A percentile compares a stretch with the other conserved stretches of the same genome.
Conservation (phyloP, 92 coral and sea anemone species). For the Phenganax subtilis region DNA sequence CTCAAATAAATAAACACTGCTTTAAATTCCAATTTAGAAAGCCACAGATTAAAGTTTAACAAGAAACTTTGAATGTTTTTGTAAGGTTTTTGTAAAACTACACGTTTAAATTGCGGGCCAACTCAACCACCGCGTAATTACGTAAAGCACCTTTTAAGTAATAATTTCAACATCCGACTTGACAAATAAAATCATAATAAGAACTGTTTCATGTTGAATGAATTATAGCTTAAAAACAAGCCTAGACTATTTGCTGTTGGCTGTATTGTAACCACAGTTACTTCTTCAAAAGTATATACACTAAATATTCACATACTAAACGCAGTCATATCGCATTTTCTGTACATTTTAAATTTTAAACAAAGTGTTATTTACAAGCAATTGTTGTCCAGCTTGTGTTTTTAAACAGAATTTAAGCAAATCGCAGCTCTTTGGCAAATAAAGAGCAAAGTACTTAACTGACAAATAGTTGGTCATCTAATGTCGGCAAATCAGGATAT, state of each 20-base stretch:
- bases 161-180: neutral
- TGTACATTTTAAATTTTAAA: too few relatives aligned
- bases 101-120: neutral
- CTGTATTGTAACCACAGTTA: neutral
- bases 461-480: too few relatives aligned
- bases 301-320: too few relatives aligned
- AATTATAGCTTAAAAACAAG: neutral
- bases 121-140: neutral
- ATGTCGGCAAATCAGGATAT: too few relatives aligned
- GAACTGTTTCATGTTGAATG: neutral
- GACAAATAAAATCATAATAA: neutral
- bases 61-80: neutral
- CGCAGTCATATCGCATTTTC: too few relatives aligned
- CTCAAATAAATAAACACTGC: neutral
- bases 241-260: neutral
- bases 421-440: too few relatives aligned
- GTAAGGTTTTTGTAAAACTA: neutral
- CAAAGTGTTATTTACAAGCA: too few relatives aligned
- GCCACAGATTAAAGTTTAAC: neutral
- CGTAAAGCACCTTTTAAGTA: neutral
- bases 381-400: too few relatives aligned
- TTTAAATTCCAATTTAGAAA: conserved; percentile 6
- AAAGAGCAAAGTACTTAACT: too few relatives aligned
- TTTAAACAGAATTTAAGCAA: too few relatives aligned
- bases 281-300: neutral